Conservation (phyloP, 2,888 invertebrate genomes). For the Epirrhoe alternata region DNA sequence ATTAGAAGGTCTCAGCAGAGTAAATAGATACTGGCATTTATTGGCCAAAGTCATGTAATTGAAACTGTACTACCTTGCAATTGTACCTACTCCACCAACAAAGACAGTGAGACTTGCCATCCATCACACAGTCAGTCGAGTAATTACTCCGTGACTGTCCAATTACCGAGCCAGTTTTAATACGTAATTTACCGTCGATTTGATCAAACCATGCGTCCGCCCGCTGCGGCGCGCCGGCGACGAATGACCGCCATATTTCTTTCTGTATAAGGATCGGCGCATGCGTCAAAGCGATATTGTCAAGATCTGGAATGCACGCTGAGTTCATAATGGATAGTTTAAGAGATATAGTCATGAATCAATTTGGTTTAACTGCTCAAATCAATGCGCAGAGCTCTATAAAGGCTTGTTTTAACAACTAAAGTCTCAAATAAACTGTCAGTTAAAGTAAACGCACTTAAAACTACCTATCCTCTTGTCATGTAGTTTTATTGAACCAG, state of each 20-base stretch:
- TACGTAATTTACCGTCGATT: constrained; percentile 38
- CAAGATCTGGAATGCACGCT: constrained; percentile 21
- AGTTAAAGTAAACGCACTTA: no score
- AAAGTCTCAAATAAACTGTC: neutral
- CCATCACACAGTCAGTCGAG: constrained; percentile 34
- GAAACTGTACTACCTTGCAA: neutral
- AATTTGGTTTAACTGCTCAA: constrained; percentile 1
- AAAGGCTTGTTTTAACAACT: no score
- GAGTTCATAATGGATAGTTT: constrained; percentile 16
- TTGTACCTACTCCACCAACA: neutral
- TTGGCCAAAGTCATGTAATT: neutral
- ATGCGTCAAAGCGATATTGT: constrained; percentile 30
- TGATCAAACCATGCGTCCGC: constrained; percentile 39
- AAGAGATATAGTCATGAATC: constrained; percentile 3
- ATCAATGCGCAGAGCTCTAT: neutral
- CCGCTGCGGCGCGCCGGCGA: constrained; percentile 29
- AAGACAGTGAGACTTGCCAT: constrained; percentile 29
- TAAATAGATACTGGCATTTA: neutral
- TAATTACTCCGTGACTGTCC: constrained; percentile 41
- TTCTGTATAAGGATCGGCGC: constrained; percentile 41
- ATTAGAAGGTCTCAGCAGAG: neutral
- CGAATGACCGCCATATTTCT: constrained; percentile 46
- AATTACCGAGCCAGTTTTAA: constrained; percentile 39
- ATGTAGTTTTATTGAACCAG: no score
- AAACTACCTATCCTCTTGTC: no score